Evolutionary conservation across 2,113 vertebrate species (phyloP).

Genomic region (Ctenodactylus gundi): DNA sequence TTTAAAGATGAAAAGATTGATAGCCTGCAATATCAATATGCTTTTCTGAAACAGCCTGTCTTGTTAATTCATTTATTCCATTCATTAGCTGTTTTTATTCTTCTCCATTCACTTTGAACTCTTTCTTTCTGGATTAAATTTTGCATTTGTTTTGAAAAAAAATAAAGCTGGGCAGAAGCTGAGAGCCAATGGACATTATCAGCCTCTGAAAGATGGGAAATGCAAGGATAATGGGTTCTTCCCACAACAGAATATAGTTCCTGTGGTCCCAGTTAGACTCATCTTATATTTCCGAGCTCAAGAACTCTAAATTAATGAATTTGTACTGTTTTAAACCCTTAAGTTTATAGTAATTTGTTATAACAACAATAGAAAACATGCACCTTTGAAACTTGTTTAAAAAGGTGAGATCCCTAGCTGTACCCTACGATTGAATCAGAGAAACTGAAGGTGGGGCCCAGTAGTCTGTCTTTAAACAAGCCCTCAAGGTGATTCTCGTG

Average conservation of each 20-base stretch:
- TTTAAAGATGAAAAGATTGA: constrained; percentile 25
- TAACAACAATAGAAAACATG: constrained; percentile 31
- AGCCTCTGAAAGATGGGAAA: neutral
- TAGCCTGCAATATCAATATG: no score
- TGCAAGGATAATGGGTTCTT: neutral
- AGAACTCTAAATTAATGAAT: neutral
- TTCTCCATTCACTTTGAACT: no score
- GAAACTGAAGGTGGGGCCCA: constrained; percentile 7
- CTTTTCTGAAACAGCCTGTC: no score
- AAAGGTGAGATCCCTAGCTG: neutral
- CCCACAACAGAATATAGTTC: neutral
- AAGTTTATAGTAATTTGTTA: constrained; percentile 34
- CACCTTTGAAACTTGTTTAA: neutral
- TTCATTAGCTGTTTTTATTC: no score
- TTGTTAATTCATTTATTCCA: no score
- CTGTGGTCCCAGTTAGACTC: neutral
- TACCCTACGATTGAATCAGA: constrained; percentile 10
- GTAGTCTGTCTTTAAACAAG: constrained; percentile 1
- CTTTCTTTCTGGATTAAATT: no score
- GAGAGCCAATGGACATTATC: neutral
- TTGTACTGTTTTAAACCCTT: neutral
- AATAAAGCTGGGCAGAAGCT: no score
- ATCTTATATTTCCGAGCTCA: neutral
- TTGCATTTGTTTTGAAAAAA: no score
- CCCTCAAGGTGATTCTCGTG: neutral